Base-by-base conservation (phyloP, 2,888 invertebrate genomes). In the Stegana nigrithorax region DNA sequence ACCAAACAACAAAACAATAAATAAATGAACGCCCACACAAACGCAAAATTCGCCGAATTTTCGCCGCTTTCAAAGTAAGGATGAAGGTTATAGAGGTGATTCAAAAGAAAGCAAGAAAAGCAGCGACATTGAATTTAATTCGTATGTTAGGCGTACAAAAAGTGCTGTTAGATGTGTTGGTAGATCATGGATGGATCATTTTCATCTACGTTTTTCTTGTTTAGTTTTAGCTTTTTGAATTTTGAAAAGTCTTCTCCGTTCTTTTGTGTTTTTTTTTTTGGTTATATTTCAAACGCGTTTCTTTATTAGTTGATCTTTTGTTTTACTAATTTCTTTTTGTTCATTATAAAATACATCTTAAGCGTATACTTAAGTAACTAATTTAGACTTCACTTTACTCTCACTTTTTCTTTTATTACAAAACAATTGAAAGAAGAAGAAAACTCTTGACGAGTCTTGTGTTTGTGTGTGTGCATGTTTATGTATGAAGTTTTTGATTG, bases 291-390 rank as follows among this genome's bases (percentile, higher is more conserved):
- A 69, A 69, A 72, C 66, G 66, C 65, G 67, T 70, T 69, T 68
- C 64, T 62, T 63, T 67, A 60, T 67, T 67, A 14, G 70, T 70
- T 71, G 60, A 63, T 67, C 56, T 56, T 61, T 64, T 63, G 55
- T 66, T 67, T 63, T 70, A 68, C n/a, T 39, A 39, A 39, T 39
- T 39, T n/a, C 2, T 39, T 39, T n/a, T 71, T 66, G 68, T 69
- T 73, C 61, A 59, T 72, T 74, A 69, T 67, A 76, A 74, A 77
- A 81, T 77, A 68, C 71, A 81, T 71, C 81, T 80, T 82, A 82
- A 78, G 72, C 73, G 72, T 78, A 77, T 77, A 81, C 81, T 82
- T 81, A 81, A 80, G 68, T 59, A 59, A 59, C 62, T 65, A 63
- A 61, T 27, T 25, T 56, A 44, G 53, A 55, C 36, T 55, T 55